Percentiles rank a stretch among this genome's conserved stretches.
Evolutionary conservation across 2,113 vertebrate species (phyloP).

Genomic region (Puffinus mauretanicus): DNA sequence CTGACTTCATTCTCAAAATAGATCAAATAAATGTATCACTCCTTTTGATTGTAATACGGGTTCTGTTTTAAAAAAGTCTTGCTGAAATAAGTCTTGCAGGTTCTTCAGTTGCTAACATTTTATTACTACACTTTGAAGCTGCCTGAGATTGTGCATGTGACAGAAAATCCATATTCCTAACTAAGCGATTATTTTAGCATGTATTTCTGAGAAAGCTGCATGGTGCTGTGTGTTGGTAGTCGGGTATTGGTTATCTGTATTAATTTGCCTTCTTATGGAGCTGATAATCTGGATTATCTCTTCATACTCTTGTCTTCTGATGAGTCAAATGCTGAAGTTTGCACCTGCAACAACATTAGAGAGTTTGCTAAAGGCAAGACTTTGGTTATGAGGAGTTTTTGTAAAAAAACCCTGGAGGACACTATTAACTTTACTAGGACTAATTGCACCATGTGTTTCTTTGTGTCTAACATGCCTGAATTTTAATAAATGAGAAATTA

Average conservation of each 20-base stretch:
- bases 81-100: constrained; percentile 50
- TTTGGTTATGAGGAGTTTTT: not conserved
- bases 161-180: constrained; percentile 24
- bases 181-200: constrained; percentile 23
- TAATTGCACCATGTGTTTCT: not conserved
- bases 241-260: not conserved
- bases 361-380: not conserved
- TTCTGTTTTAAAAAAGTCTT: constrained; percentile 60
- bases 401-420: not conserved
- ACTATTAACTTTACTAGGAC: not conserved
- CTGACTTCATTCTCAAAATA: constrained; percentile 69
- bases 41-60: constrained; percentile 54
- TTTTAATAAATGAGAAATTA: constrained; percentile 37
- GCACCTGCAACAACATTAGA: not conserved
- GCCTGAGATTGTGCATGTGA: constrained; percentile 23
- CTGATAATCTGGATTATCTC: not conserved
- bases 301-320: not conserved
- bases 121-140: constrained; percentile 61
- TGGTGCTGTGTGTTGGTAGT: not conserved
- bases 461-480: not conserved
- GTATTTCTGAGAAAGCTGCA: constrained; percentile 6
- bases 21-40: constrained; percentile 63
- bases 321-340: not conserved
- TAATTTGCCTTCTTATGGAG: not conserved
- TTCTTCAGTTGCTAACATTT: constrained; percentile 52